Evolutionary conservation across 2,113 vertebrate genomes (phyloP), one percentile per base, ranked within the genome.

Genomic region (Limanda limanda): DNA sequence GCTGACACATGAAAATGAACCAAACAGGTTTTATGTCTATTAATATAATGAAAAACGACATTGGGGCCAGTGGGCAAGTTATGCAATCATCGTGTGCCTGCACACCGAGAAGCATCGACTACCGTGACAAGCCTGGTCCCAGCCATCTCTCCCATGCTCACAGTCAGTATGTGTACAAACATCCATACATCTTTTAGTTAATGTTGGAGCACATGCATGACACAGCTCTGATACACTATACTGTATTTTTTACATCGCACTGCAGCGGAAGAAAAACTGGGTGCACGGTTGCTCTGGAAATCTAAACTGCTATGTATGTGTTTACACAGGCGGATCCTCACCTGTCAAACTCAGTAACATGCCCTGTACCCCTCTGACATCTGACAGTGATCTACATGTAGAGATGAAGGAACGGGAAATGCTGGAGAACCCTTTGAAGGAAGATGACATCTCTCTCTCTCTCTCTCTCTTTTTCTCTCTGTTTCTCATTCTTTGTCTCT

Each of bases 371-470:
- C 9, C 54, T 77, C 60, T 83, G 76, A 86, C 80, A 83, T 57
- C 83, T 86, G 85, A 87, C 78, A 88, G 83, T 69, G 64, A 84
- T 78, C 68, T 74, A 78, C 79, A 65, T 73, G 58, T 60, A 40
- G 74, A 84, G 58, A 82, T 76, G 79, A 71, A 64, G 64, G 69
- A 60, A 69, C 6, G 47, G 47, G 31, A 31, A 31, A 31, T 31
- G 31, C 27, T 23, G 63, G 42, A 82, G 47, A 81, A 55, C 0
- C 40, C 64, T 81, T 78, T 85, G 60, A 74, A 74, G 59, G 37
- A 6, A 63, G 42, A 83, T 82, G 74, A 70, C 47, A 51, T 18
- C 17, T 51, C 47, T 51, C 17, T 51, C 47, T 51, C 47, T 51
- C 47, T 51, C 15, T 20, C 47, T 51, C 47, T 48, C 47, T 15